These are phyloP conservation scores for Bubo scandiacus DNA, from an alignment of 2,113 vertebrate genomes.

Conservation along the genomic window DNA sequence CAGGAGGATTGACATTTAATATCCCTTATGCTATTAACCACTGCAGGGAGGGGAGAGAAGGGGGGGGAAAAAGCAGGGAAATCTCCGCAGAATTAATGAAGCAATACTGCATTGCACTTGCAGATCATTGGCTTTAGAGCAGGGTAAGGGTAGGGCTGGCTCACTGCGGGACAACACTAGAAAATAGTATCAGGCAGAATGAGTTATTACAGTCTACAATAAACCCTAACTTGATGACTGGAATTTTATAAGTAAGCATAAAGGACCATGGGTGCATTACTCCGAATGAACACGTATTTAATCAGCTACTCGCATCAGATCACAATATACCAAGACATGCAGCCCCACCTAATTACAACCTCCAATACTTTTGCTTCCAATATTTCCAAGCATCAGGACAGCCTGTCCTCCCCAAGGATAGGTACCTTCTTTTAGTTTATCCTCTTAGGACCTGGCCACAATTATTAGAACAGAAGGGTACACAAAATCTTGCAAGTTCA, in stretches of 20 bases:
- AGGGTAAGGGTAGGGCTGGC: background rate
- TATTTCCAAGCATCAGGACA: background rate
- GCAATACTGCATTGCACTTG: background rate
- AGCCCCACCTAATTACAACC: background rate
- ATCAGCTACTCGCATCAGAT: slow-evolving; percentile 9
- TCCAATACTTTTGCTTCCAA: background rate
- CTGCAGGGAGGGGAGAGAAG: slow-evolving; percentile 11
- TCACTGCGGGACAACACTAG: background rate
- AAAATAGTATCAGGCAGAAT: background rate
- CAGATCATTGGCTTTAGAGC: background rate
- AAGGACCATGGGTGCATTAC: background rate
- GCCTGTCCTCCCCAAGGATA: background rate
- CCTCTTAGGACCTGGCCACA: background rate
- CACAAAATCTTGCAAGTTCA: background rate
- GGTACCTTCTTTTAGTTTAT: background rate
- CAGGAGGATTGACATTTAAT: slow-evolving; percentile 68
- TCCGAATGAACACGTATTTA: background rate
- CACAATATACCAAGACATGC: background rate
- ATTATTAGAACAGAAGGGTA: background rate
- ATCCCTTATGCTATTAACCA: slow-evolving; percentile 65
- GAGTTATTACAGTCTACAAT: slow-evolving; percentile 15
- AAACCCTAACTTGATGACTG: background rate
- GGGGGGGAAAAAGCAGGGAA: background rate
- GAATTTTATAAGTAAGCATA: slow-evolving; percentile 43
- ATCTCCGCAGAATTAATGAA: slow-evolving; percentile 53